Evolutionary conservation across 2,113 vertebrate genomes (phyloP).

Genomic region (Oxyura jamaicensis): DNA sequence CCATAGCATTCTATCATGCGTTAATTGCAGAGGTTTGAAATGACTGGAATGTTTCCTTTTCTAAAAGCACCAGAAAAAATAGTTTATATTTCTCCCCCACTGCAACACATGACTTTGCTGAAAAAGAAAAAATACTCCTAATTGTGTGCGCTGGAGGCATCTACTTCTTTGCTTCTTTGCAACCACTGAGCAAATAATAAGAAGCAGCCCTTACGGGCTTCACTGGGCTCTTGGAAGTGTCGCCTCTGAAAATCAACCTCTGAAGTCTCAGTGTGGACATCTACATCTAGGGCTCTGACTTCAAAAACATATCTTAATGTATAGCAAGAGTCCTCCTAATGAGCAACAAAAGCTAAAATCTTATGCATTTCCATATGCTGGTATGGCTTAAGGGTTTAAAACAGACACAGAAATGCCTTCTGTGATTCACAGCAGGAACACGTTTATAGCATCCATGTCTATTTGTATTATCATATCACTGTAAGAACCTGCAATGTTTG

Average conservation of each 20-base stretch:
- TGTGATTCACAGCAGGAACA: background rate
- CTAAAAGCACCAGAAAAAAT: background rate
- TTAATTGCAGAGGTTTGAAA: conserved; percentile 26
- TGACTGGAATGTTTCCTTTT: background rate
- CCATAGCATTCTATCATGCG: conserved; percentile 4
- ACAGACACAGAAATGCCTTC: background rate
- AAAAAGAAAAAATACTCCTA: accelerated
- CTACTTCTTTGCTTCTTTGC: background rate
- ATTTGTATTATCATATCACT: background rate
- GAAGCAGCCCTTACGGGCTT: background rate
- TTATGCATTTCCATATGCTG: background rate
- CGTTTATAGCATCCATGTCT: background rate
- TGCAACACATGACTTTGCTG: background rate
- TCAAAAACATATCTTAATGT: background rate
- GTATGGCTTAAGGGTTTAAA: background rate
- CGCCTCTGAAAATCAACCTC: background rate
- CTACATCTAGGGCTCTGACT: background rate
- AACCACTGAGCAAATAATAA: background rate
- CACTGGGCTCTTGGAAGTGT: background rate
- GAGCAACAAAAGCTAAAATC: background rate
- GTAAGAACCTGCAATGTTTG: background rate
- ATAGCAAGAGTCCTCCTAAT: background rate
- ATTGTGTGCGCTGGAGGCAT: background rate
- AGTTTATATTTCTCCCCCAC: background rate
- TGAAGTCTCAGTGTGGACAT: background rate